Evolutionary conservation across 64 coral and sea anemone species (phyloP).

Genomic region (Pocillopora damicornis): DNA sequence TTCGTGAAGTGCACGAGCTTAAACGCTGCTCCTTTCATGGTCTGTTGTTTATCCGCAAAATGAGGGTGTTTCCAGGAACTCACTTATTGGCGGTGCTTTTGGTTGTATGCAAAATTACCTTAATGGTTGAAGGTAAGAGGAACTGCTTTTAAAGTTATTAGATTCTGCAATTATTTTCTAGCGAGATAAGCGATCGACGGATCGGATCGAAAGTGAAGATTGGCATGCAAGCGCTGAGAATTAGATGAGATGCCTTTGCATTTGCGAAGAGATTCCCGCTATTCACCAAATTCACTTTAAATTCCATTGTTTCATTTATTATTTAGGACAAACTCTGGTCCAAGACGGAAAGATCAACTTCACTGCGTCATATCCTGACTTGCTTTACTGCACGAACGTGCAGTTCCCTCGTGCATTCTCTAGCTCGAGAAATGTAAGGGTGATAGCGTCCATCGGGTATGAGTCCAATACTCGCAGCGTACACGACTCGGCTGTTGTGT

Average conservation of each 20-base stretch:
- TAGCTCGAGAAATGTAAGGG: slow-evolving; percentile 23
- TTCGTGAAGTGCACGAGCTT: not conserved
- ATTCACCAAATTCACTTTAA: too few species aligned
- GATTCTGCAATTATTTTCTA: too few species aligned
- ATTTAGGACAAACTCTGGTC: slow-evolving; percentile 30
- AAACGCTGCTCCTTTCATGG: too few species aligned
- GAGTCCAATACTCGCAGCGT: not conserved
- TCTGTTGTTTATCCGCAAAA: not conserved
- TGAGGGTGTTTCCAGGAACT: not conserved
- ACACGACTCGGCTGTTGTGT: slow-evolving; percentile 50
- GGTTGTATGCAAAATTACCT: not conserved
- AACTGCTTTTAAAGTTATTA: too few species aligned
- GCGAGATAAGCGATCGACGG: too few species aligned
- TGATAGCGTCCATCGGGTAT: slow-evolving; percentile 45
- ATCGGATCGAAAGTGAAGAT: too few species aligned
- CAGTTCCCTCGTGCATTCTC: slow-evolving; percentile 38
- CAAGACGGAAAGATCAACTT: slow-evolving; percentile 56
- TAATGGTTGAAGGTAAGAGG: slow-evolving; percentile 19
- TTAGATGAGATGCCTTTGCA: not conserved
- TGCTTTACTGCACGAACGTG: slow-evolving; percentile 44
- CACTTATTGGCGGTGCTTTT: not conserved
- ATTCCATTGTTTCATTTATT: not conserved
- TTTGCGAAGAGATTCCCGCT: not conserved
- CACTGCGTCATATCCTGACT: slow-evolving; percentile 1
- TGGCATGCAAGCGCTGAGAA: not conserved